Base-by-base conservation (phyloP, 2,888 invertebrate genomes). In the Hydroisotoma schaefferi region DNA sequence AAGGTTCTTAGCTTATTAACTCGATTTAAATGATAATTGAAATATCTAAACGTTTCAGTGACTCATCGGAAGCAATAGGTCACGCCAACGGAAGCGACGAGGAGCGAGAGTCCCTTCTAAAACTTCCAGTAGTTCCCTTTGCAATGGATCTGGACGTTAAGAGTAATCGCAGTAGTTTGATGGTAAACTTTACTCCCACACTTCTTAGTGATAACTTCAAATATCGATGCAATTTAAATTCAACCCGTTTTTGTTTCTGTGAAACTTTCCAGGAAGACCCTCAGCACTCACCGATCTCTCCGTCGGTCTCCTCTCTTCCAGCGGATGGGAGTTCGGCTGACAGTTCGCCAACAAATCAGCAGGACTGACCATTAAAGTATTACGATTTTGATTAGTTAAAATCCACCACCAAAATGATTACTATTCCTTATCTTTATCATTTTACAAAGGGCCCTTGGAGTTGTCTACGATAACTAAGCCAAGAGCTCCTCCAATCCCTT, bases 91-190 rank as follows among this genome's bases (percentile, higher is more conserved):
- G 78, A 74, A 79, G 78, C 68, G 75, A 77, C 72, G 65, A 63
- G 43, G 73, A 73, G 38, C 78, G 76, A 55, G 75, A 74, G 53
- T 75, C 75, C 51, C 74, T 78, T 28, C 76, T 76, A 62, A 78
- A 78, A 55, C 62, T 69, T 58, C 76, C 79, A 57, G 77, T 77
- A 74, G 81, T 79, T 71, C 84, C 83, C 43, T 84, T 84, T 76
- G 81, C 80, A 55, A 83, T 81, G 77, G 85, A 84, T 76, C 78
- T 83, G 72, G 83, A 82, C 73, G 77, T 83, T 58, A 79, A 79
- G 65, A 83, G 82, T 74, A 83, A 83, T 75, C 77, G 82, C 72
- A 83, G 82, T 73, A 82, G 81, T 75, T 78, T 44, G 27, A 43
- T 55, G 43, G 25, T 27, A 22, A n/a, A 18, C 44, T 18, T 5